Percentiles rank a stretch among this genome's conserved stretches.
phyloP scores from a whole-genome alignment of 1,140 invertebrate species.

The Scaptodrosophila lebanonensis region DNA sequence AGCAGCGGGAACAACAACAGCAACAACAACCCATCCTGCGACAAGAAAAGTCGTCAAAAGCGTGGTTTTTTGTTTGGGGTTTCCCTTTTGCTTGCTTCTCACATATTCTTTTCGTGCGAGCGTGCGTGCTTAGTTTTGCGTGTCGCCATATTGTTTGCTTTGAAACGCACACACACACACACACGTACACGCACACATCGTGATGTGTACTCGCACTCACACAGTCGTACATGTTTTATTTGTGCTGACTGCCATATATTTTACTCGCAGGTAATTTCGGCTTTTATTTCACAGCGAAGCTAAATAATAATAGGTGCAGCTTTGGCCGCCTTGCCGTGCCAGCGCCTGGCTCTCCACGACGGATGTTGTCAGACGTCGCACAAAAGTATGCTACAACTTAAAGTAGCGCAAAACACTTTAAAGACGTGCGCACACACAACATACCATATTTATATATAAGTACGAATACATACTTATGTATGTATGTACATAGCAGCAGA shows the following conservation, averaged over 20 bases:
- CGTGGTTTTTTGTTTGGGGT: constrained; percentile 11
- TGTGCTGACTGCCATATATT: constrained; percentile 53
- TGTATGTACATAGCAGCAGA: too few relatives aligned
- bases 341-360: constrained; percentile 34
- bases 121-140: constrained; percentile 57
- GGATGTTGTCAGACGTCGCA: constrained; percentile 57
- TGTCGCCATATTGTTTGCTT: constrained; percentile 73
- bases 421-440: constrained; percentile 18
- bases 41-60: constrained; percentile 36
- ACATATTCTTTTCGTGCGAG: constrained; percentile 23
- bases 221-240: constrained; percentile 45
- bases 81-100: constrained; percentile 10
- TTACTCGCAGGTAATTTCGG: constrained; percentile 72
- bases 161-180: constrained; percentile 54
- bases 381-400: constrained; percentile 51
- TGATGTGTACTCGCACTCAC: neutral
- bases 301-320: constrained; percentile 59
- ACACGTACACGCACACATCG: constrained; percentile 20
- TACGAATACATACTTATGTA: too few relatives aligned
- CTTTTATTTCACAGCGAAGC: constrained; percentile 66
- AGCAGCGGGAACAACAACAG: neutral
- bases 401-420: constrained; percentile 44
- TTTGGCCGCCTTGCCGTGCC: constrained; percentile 15
- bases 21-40: neutral
- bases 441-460: too few relatives aligned